These are phyloP conservation scores for Drosophila chauvacae DNA, from an alignment of 1,140 invertebrate genomes.

Conservation along the genomic window DNA sequence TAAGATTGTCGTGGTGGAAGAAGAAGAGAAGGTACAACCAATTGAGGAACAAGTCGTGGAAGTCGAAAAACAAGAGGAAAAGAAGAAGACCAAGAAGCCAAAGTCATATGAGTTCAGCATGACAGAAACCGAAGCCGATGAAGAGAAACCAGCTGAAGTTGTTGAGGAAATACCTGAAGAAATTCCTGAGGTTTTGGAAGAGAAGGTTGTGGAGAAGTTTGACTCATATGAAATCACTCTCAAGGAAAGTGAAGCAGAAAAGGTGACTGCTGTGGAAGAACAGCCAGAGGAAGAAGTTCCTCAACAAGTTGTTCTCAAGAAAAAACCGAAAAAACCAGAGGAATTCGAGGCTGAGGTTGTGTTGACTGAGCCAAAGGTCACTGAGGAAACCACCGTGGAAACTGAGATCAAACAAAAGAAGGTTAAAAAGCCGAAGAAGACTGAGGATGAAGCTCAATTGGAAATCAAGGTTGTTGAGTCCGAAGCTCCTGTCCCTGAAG, in stretches of 20 bases:
- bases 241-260: slow-evolving; percentile 60
- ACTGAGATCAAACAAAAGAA: slow-evolving; percentile 70
- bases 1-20: slow-evolving; percentile 58
- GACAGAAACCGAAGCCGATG: slow-evolving; percentile 60
- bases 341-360: slow-evolving; percentile 61
- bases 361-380: slow-evolving; percentile 66
- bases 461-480: slow-evolving; percentile 70
- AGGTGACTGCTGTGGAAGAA: slow-evolving; percentile 30
- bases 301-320: slow-evolving; percentile 60
- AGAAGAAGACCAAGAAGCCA: slow-evolving; percentile 44
- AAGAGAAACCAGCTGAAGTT: slow-evolving; percentile 53
- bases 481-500: slow-evolving; percentile 45
- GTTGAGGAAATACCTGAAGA: slow-evolving; percentile 53
- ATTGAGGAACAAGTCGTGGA: slow-evolving; percentile 16
- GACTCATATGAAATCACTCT: slow-evolving; percentile 72
- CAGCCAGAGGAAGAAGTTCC: slow-evolving; percentile 60
- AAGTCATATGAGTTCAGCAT: slow-evolving; percentile 69
- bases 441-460: slow-evolving; percentile 69
- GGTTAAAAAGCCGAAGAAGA: slow-evolving; percentile 85
- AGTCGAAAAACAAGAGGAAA: slow-evolving; percentile 27
- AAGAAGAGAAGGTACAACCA: slow-evolving; percentile 60
- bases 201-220: slow-evolving; percentile 65
- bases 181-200: slow-evolving; percentile 38
- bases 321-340: slow-evolving; percentile 63
- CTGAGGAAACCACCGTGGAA: slow-evolving; percentile 77